phyloP scores from a whole-genome alignment of 1,140 invertebrate species.

The Agrypnia vestita region DNA sequence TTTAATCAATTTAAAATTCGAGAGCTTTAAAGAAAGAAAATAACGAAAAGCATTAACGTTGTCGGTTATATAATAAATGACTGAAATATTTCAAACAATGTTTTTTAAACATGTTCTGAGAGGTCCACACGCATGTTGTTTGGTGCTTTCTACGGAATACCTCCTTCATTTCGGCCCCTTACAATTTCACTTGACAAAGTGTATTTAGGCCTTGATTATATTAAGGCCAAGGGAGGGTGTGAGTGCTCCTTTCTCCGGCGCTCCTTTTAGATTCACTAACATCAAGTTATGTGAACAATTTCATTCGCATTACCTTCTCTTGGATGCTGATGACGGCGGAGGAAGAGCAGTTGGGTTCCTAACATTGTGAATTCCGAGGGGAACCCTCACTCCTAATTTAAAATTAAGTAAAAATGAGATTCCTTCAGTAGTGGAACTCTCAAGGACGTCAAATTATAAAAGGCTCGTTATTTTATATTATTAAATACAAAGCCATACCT shows the following conservation, averaged over 20 bases:
- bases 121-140: background rate
- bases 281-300: slow-evolving; percentile 37
- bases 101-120: too few species aligned
- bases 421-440: background rate
- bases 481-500: too few species aligned
- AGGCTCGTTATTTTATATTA: too few species aligned
- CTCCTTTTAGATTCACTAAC: slow-evolving; percentile 35
- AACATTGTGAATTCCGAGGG: slow-evolving; percentile 9
- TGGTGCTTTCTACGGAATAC: slow-evolving; percentile 2
- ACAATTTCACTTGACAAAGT: slow-evolving; percentile 31
- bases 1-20: too few species aligned
- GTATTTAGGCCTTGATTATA: slow-evolving; percentile 30
- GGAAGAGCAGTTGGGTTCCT: background rate
- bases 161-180: background rate
- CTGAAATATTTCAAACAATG: too few species aligned
- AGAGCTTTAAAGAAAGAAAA: too few species aligned
- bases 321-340: slow-evolving; percentile 13
- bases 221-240: slow-evolving; percentile 12
- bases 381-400: slow-evolving; percentile 8
- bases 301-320: slow-evolving; percentile 22
- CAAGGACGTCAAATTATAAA: too few species aligned
- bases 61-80: too few species aligned
- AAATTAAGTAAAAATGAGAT: slow-evolving; percentile 36
- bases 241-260: background rate
- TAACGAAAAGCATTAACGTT: too few species aligned